Base-by-base conservation (phyloP, 2,797 vertebrate species). In the Chelmon rostratus region DNA sequence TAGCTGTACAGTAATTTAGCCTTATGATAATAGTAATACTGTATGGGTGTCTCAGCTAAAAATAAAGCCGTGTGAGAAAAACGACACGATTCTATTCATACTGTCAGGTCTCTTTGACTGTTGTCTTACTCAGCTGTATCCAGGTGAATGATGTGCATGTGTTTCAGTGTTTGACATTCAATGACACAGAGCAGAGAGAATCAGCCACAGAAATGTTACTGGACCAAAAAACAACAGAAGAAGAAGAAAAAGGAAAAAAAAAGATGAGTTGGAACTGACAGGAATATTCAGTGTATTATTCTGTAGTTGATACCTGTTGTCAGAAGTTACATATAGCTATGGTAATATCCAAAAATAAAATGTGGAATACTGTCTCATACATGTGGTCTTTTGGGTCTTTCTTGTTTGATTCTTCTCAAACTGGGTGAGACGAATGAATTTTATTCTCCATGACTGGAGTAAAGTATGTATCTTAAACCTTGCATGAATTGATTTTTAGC, bases 331-430 rank as follows among this genome's bases (percentile, higher is more conserved):
- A 96, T 97, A 97, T 97, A 97, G 96, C 96, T 96, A 96, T 96
- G 94, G 95, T 98, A 96, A 97, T 96, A 96, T 97, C 96, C 96
- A 94, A 96, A 97, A 97, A 97, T 96, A 97, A 95, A 95, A 98
- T 94, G 97, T 97, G 96, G 93, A 91, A 94, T 95, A 76, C 86
- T 91, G 84, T 92, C 90, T 89, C 61, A 73, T 70, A 66, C 23
- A 1, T 33, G 28, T 8, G 47, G 73, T 82, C 46, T 44, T 53
- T 65, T 5, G 78, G 49, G 3, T 85, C 33, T 72, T 78, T 76
- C 21, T 74, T 79, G n/a, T 12, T 25, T 19, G 12, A 31, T 25
- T 82, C 46, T 5, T 15, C 19, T 68, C 25, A 18, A 18, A 47
- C 19, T 6, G 5, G 9, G 10, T 8, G 8, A 23, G 7, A 33